Base-by-base conservation (phyloP, 2,888 invertebrate genomes). In the Diaperis boleti region DNA sequence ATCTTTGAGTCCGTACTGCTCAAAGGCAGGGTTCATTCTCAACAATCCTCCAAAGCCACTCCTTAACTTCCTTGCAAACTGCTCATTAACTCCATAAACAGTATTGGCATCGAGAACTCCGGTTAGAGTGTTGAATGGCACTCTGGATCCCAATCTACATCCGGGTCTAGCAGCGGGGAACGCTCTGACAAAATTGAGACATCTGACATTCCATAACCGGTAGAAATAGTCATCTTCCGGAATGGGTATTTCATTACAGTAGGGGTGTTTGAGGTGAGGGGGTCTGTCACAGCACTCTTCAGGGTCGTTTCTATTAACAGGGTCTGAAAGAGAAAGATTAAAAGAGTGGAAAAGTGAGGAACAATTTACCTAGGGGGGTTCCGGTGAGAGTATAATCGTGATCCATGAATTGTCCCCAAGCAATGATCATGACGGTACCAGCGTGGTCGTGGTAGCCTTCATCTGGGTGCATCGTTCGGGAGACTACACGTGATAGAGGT, bases 401-500 rank as follows among this genome's bases (percentile, higher is more conserved):
- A 82, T 95, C 95, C 89, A 95, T 94, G 82, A 95, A 95, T 82
- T 95, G 95, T 72, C 95, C 95, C 95, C 95, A 96, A 59, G 95
- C 94, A 72, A 93, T 92, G 60, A 95, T 90, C 92, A 95, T 93
- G 73, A 95, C 94, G 20, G 95, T 95, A 50, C 95, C 94, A 18
- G 95, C 95, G 82, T 95, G 95, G 82, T 96, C 95, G 79, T 95
- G 95, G 85, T 89, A 95, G 33, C 95, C 95, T 70, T 95, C 94
- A 76, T 96, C 95, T 29, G 94, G 92, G 81, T 96, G 96, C 88
- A 95, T 92, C 31, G 93, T 94, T 50, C 94, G 88, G 11, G 95
- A 95, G 11, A 95, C 94, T 39, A 95, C 86, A 39, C 95, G 87
- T 0, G 95, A 90, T 61, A 90, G 85, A 0, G 95, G 95, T 66